Evolutionary conservation across 2,113 vertebrate species (phyloP).

Genomic region (Zonotrichia leucophrys): DNA sequence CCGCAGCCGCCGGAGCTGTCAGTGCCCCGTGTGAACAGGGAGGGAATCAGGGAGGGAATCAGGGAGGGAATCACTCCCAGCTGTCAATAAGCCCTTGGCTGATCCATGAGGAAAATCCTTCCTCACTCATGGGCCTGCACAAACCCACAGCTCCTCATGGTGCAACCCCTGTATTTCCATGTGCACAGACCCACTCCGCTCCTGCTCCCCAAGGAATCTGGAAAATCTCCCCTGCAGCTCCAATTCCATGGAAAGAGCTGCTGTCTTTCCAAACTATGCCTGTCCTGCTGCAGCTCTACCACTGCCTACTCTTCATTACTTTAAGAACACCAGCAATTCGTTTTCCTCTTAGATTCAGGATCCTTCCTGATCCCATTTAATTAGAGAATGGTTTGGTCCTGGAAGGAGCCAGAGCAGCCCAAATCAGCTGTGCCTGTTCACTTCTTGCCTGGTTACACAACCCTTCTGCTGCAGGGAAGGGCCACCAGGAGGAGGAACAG

Average conservation of each 20-base stretch:
- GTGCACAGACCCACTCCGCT: rapidly evolving
- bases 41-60: rapidly evolving
- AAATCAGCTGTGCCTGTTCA: rapidly evolving
- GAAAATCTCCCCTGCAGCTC: background rate
- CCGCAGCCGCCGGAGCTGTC: background rate
- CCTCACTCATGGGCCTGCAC: background rate
- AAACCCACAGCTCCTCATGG: background rate
- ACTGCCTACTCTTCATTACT: background rate
- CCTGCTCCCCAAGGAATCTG: background rate
- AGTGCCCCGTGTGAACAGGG: background rate
- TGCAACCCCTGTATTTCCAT: background rate
- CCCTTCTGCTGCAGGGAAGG: background rate
- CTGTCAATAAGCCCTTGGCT: background rate
- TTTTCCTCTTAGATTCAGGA: rapidly evolving
- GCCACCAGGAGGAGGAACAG: background rate
- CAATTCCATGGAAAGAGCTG: background rate
- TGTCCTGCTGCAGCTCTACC: background rate
- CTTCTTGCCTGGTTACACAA: background rate
- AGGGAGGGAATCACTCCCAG: background rate
- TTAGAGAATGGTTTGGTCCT: background rate
- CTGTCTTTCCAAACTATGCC: background rate
- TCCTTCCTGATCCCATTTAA: background rate
- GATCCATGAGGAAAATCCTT: background rate
- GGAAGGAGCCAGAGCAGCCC: background rate
- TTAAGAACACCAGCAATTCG: rapidly evolving